Evolutionary conservation across 2,113 vertebrate species (phyloP), one percentile per base, ranked within the genome.

Genomic region (Camelus bactrianus): DNA sequence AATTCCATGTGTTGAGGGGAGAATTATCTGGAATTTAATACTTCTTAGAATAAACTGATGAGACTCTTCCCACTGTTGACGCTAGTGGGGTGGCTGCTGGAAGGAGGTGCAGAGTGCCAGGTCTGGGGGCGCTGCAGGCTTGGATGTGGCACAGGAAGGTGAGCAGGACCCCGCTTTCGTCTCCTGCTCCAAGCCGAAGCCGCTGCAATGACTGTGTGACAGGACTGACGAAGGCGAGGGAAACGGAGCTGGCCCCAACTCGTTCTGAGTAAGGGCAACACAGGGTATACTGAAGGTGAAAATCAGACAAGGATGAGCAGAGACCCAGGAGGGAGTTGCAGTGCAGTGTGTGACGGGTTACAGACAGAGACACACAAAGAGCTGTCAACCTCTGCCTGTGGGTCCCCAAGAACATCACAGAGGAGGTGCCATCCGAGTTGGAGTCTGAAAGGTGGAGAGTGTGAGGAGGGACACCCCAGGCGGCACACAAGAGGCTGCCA

Each of bases 91-190:
- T 4, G 32, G 52, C 32, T 56, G 30, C 35, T 32, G 52, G 30
- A 73, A 67, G 76, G 80, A 70, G 56, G 82, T 50, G 91, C 30
- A 14, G 81, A 32, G 38, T 9, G 13, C 32, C 16, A 50, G 84
- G 56, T 46, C 1, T 3, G 42, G 73, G 2, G n/a, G 72, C 65
- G 24, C 16, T 28, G 38, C 3, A 4, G 28, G 7, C 14, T 9
- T 46, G 65, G 42, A 6, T 0, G 0, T 9, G 4, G 62, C 50
- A 13, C 8, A n/a, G 42, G 67, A 3, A 35, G 35, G n/a, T 35
- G 35, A 46, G 75, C 17, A 81, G 46, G 50, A 35, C 3, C 32
- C 14, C 35, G 1, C 28, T 62, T 60, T 22, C 19, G 20, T 19
- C 15, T 42, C 42, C 56, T 32, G 16, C 62, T 35, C 77, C 50